Evolutionary conservation across 2,888 invertebrate species (phyloP).

Genomic region (Polyploca ridens): DNA sequence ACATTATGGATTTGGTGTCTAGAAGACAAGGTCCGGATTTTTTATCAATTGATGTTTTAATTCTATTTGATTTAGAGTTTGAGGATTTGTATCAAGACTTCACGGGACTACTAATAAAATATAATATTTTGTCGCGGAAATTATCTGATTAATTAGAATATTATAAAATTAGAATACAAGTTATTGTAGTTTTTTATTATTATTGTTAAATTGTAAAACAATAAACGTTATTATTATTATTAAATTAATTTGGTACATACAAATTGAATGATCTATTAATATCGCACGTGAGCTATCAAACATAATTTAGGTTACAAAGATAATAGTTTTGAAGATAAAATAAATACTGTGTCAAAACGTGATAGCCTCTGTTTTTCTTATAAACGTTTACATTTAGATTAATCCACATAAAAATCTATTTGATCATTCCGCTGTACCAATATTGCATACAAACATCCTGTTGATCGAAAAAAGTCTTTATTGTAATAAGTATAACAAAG

Average conservation of each 20-base stretch:
- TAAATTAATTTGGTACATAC: background rate
- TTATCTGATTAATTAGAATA: too few species aligned
- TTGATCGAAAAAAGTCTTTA: too few species aligned
- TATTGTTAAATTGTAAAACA: too few species aligned
- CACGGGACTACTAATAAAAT: background rate
- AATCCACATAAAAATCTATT: too few species aligned
- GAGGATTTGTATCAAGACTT: background rate
- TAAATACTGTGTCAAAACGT: background rate
- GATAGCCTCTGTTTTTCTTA: background rate
- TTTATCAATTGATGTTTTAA: background rate
- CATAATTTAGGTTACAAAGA: background rate
- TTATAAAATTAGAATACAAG: too few species aligned
- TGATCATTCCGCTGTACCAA: too few species aligned
- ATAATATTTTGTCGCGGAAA: background rate
- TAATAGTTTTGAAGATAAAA: background rate
- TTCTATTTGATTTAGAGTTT: background rate
- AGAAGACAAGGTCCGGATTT: background rate
- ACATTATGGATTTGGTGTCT: background rate
- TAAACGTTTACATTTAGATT: background rate
- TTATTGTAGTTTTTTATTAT: too few species aligned
- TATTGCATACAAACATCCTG: too few species aligned
- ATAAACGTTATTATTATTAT: too few species aligned
- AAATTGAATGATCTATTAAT: background rate
- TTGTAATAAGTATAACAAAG: too few species aligned
- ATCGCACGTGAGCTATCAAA: background rate